Conservation (phyloP, 2,888 invertebrate species). For the Aphodius sticticus region DNA sequence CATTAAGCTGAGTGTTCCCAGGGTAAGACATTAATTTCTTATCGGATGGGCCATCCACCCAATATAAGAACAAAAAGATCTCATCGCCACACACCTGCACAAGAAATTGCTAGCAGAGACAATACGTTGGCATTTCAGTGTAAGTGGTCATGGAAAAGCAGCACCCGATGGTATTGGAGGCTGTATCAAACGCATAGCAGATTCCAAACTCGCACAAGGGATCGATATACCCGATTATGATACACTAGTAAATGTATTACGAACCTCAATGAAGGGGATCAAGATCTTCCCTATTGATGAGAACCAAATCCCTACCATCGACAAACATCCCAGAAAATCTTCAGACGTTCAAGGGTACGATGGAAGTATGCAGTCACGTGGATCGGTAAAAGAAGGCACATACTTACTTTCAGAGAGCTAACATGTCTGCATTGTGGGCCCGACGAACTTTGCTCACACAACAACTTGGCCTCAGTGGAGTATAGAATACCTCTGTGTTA, state of each 20-base stretch:
- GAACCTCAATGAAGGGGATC: slow-evolving; percentile 14
- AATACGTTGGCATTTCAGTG: slow-evolving; percentile 19
- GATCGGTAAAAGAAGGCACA: too few species aligned
- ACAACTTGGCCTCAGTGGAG: not conserved
- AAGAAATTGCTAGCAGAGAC: slow-evolving; percentile 8
- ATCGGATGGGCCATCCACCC: slow-evolving; percentile 17
- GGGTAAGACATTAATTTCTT: slow-evolving; percentile 12
- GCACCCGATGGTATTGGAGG: slow-evolving; percentile 20
- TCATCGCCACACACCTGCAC: slow-evolving; percentile 6
- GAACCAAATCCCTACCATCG: not conserved
- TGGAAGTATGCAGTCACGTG: not conserved
- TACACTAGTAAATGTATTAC: not conserved
- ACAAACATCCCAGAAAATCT: not conserved
- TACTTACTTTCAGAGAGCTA: not conserved
- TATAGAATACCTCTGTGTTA: not conserved
- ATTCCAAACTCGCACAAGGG: slow-evolving; percentile 5
- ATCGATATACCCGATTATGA: not conserved
- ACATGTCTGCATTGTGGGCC: not conserved
- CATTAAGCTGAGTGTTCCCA: slow-evolving; percentile 9
- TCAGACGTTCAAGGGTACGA: not conserved
- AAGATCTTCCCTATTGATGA: not conserved
- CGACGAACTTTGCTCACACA: not conserved
- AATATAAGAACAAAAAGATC: slow-evolving; percentile 14
- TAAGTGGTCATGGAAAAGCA: slow-evolving; percentile 17
- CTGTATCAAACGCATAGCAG: not conserved